Percentiles rank a stretch among this genome's conserved stretches.
Evolutionary conservation across 2,888 invertebrate genomes (phyloP).

Genomic region (Platycheirus albimanus): DNA sequence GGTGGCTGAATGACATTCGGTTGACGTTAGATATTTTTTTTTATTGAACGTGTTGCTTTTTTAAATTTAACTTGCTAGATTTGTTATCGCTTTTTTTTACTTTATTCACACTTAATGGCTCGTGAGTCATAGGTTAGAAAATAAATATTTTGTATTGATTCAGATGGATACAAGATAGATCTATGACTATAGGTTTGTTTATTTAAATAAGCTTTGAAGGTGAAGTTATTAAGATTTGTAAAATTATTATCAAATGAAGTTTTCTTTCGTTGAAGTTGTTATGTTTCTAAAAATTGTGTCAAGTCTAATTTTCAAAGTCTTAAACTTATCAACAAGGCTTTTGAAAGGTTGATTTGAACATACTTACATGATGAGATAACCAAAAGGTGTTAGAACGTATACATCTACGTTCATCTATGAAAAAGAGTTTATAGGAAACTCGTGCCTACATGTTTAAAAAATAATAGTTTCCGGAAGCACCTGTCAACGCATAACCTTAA

Average conservation of each 20-base stretch:
- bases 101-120: not conserved
- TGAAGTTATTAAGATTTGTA: conserved; percentile 5
- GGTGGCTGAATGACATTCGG: conserved; percentile 39
- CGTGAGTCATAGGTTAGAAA: conserved; percentile 28
- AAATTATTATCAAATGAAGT: conserved; percentile 12
- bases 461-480: too few species aligned
- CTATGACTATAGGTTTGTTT: not conserved
- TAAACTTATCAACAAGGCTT: too few species aligned
- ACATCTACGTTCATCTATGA: too few species aligned
- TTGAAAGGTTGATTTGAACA: not conserved
- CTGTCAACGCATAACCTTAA: too few species aligned
- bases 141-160: conserved; percentile 11
- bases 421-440: too few species aligned
- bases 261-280: not conserved
- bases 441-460: too few species aligned
- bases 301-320: not conserved
- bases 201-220: conserved; percentile 30
- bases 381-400: too few species aligned
- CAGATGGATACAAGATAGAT: conserved; percentile 14
- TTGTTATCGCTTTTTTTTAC: conserved; percentile 1
- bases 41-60: not conserved
- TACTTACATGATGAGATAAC: too few species aligned
- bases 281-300: conserved; percentile 3
- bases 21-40: conserved; percentile 31
- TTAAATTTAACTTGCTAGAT: conserved; percentile 1